These are phyloP conservation scores for Archips xylosteana DNA, from an alignment of 2,888 invertebrate genomes.

Conservation along the genomic window DNA sequence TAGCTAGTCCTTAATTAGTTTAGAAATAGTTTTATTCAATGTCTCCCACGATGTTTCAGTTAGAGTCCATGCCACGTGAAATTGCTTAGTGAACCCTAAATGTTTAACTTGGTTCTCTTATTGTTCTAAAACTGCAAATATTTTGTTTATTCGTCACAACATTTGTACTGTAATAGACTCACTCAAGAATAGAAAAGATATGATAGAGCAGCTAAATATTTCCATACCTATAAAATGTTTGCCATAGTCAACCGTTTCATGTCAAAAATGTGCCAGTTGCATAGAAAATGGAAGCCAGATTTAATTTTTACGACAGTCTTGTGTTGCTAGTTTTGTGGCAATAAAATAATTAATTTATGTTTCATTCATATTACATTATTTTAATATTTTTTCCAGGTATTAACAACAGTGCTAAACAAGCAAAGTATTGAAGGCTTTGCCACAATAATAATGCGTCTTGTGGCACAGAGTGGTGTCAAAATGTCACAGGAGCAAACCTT, in stretches of 20 bases:
- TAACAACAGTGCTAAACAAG: constrained; percentile 75
- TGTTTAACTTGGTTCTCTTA: not conserved
- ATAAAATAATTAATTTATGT: not conserved
- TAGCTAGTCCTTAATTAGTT: not conserved
- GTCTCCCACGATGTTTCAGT: not conserved
- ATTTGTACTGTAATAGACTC: too few species aligned
- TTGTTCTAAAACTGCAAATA: too few species aligned
- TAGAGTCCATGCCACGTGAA: constrained; percentile 24
- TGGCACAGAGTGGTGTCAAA: constrained; percentile 68
- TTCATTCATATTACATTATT: not conserved
- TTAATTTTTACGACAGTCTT: too few species aligned
- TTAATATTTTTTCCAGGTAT: constrained; percentile 65
- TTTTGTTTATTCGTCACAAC: too few species aligned
- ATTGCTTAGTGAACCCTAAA: not conserved
- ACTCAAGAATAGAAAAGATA: too few species aligned
- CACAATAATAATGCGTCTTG: constrained; percentile 80
- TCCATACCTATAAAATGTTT: too few species aligned
- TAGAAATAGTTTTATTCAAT: not conserved
- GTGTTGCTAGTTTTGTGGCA: too few species aligned
- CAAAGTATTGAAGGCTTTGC: constrained; percentile 80
- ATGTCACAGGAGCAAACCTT: constrained; percentile 74
- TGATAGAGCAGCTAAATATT: not conserved
- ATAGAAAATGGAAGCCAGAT: too few species aligned
- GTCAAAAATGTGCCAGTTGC: too few species aligned
- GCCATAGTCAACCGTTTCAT: too few species aligned